Percentiles rank a stretch among this genome's conserved stretches.
Evolutionary conservation across 2,888 invertebrate species (phyloP).

Genomic region (Patella pellucida): DNA sequence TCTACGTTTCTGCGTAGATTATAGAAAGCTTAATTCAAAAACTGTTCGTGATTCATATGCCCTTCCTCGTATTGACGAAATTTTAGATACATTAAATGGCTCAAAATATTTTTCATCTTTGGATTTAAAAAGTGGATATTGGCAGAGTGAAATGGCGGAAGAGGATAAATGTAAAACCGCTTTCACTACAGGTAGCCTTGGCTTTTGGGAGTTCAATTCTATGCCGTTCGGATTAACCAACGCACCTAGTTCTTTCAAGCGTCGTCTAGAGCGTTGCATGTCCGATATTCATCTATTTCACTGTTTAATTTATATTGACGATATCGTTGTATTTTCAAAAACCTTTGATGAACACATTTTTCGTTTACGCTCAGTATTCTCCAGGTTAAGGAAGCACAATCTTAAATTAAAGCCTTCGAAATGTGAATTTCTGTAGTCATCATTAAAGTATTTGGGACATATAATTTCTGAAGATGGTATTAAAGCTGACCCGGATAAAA

Average conservation of each 20-base stretch:
- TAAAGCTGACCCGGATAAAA: constrained; percentile 30
- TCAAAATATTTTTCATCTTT: constrained; percentile 19
- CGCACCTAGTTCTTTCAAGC: constrained; percentile 36
- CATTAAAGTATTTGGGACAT: constrained; percentile 39
- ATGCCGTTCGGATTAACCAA: constrained; percentile 36
- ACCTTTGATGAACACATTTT: constrained; percentile 36
- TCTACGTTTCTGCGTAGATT: no score
- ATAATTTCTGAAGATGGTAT: constrained; percentile 35
- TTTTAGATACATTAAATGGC: constrained; percentile 31
- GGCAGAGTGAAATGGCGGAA: constrained; percentile 29
- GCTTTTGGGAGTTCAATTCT: constrained; percentile 30
- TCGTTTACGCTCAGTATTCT: constrained; percentile 33
- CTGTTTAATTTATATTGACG: constrained; percentile 42
- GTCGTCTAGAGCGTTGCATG: constrained; percentile 32
- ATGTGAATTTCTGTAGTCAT: constrained; percentile 36
- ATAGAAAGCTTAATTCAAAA: no score
- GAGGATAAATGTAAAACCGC: constrained; percentile 34
- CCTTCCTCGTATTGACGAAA: constrained; percentile 16
- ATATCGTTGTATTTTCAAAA: constrained; percentile 36
- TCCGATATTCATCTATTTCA: no score
- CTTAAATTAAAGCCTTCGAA: constrained; percentile 37
- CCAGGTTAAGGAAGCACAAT: constrained; percentile 31
- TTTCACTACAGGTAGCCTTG: constrained; percentile 34
- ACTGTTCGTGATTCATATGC: no score
- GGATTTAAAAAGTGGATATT: constrained; percentile 34